These are phyloP conservation scores for Pycnomerus fuliginosus DNA, from an alignment of 2,888 invertebrate species.

Conservation along the genomic window DNA sequence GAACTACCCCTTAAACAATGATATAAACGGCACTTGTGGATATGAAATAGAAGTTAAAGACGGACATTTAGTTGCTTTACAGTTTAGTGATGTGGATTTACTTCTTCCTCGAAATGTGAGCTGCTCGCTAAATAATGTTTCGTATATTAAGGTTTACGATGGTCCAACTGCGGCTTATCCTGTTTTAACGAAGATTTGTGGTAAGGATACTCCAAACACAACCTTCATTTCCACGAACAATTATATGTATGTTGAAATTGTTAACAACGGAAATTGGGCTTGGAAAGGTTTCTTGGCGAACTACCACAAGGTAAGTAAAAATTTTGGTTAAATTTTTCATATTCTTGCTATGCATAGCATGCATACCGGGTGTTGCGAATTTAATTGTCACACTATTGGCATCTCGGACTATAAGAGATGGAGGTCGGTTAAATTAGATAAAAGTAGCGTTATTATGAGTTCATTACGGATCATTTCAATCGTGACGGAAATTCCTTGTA, in stretches of 20 bases:
- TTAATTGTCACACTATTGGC: no score
- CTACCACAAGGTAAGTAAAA: slow-evolving; percentile 60
- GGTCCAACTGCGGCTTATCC: slow-evolving; percentile 55
- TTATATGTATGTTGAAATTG: slow-evolving; percentile 68
- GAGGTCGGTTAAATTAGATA: no score
- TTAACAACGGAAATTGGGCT: slow-evolving; percentile 58
- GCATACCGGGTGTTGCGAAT: no score
- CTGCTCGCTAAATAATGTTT: slow-evolving; percentile 10
- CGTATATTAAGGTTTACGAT: slow-evolving; percentile 52
- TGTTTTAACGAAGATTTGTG: slow-evolving; percentile 61
- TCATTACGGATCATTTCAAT: no score
- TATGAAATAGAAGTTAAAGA: slow-evolving; percentile 72
- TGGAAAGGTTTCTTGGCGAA: slow-evolving; percentile 77
- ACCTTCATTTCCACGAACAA: slow-evolving; percentile 57
- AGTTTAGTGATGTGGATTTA: slow-evolving; percentile 66
- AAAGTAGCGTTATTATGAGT: no score
- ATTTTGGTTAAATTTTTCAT: no score
- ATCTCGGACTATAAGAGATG: no score
- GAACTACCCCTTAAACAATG: slow-evolving; percentile 83
- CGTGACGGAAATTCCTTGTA: no score
- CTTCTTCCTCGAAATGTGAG: slow-evolving; percentile 2
- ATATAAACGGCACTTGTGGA: slow-evolving; percentile 69
- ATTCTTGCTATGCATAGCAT: no score
- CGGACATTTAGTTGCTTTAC: slow-evolving; percentile 68
- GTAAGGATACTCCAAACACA: slow-evolving; percentile 52